Percentiles rank a stretch among this genome's conserved stretches.
phyloP scores from a whole-genome alignment of 2,797 vertebrate genomes.

The Cyprinodon diabolis region DNA sequence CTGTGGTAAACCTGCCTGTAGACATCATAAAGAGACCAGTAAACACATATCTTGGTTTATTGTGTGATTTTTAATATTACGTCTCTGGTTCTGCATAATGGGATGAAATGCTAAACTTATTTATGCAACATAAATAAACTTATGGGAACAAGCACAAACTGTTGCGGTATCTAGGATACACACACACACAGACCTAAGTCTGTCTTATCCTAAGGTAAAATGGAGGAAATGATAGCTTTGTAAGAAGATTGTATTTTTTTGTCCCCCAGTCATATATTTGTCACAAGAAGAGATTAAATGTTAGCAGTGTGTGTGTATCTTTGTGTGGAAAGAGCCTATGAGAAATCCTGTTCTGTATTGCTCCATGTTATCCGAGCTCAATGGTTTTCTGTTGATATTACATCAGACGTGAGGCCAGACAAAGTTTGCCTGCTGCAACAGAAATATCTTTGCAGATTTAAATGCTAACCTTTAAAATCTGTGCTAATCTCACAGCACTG shows the following conservation, averaged over 20 bases:
- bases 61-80: too few relatives aligned
- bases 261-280: background rate
- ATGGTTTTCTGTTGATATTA: conserved; percentile 2
- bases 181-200: background rate
- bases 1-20: too few relatives aligned
- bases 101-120: background rate
- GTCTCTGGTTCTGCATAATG: too few relatives aligned
- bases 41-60: too few relatives aligned
- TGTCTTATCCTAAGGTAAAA: background rate
- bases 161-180: background rate
- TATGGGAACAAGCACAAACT: background rate
- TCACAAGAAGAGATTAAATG: background rate
- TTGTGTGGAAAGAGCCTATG: background rate
- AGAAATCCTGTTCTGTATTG: background rate
- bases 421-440: background rate
- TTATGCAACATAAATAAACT: background rate
- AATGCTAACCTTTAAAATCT: background rate
- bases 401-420: background rate
- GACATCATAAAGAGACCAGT: too few relatives aligned
- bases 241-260: background rate
- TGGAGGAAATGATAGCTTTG: background rate
- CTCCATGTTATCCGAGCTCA: conserved; percentile 1
- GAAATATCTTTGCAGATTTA: conserved; percentile 4
- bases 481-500: background rate
- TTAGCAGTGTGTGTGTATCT: background rate